Evolutionary conservation across 2,797 vertebrate species (phyloP).

Genomic region (Chelidonichthys spinosus): DNA sequence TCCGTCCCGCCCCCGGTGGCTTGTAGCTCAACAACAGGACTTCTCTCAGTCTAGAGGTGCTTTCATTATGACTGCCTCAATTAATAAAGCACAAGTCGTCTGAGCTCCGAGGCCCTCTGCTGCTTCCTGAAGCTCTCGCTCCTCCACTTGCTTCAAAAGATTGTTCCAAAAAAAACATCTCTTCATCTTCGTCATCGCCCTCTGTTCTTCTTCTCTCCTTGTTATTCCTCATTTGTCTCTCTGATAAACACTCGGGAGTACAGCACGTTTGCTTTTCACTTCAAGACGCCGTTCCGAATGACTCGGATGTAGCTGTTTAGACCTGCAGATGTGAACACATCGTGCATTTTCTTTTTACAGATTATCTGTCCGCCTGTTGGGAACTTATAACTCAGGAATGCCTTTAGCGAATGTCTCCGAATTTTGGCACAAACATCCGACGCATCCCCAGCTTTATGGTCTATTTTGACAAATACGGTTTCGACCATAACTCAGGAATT

Average conservation of each 20-base stretch:
- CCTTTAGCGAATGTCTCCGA: no score
- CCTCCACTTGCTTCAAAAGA: conserved; percentile 31
- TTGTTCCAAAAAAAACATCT: conserved; percentile 21
- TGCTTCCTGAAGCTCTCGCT: conserved; percentile 29
- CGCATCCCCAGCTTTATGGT: no score
- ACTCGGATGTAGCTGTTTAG: no score
- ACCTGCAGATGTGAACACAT: no score
- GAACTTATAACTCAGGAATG: no score
- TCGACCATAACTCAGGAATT: no score
- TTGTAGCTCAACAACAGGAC: conserved; percentile 53
- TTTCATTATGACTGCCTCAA: conserved; percentile 59
- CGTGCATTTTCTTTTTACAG: no score
- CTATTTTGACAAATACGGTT: no score
- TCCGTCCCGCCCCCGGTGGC: conserved; percentile 21
- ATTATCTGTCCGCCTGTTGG: no score
- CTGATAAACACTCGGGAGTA: neutral
- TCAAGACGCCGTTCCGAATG: neutral
- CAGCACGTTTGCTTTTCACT: conserved; percentile 6
- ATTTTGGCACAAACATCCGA: no score
- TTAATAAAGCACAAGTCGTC: conserved; percentile 59
- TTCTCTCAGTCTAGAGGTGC: conserved; percentile 39
- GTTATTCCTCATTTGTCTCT: neutral
- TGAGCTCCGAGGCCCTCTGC: conserved; percentile 29
- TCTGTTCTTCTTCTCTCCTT: neutral
- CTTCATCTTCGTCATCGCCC: neutral